A percentile compares a stretch with the other conserved stretches of the same genome.
These are phyloP conservation scores for Ailuropoda melanoleuca DNA, from an alignment of 2,113 vertebrate species.

Conservation along the genomic window DNA sequence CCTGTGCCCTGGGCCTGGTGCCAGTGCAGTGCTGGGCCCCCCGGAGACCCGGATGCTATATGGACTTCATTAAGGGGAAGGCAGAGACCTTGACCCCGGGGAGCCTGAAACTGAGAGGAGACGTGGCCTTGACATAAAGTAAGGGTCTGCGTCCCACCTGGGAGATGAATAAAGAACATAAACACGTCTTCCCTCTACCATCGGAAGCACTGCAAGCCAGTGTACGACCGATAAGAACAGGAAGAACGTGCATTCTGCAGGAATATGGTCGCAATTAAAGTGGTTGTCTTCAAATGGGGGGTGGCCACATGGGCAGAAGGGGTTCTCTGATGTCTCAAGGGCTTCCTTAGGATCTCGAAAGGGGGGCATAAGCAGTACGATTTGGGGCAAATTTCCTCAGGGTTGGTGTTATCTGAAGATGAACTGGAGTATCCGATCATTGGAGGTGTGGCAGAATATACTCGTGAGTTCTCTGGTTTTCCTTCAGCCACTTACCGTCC, in stretches of 20 bases:
- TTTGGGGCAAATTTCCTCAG: not conserved
- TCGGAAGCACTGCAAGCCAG: not conserved
- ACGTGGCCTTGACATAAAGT: not conserved
- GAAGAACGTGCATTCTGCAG: fast-evolving
- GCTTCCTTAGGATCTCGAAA: not conserved
- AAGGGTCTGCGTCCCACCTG: not conserved
- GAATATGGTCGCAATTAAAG: not conserved
- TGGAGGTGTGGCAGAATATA: fast-evolving
- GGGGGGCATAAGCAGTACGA: not conserved
- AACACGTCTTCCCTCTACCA: not conserved
- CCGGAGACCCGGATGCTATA: not conserved
- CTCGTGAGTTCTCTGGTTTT: fast-evolving
- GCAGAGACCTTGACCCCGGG: slow-evolving; percentile 1
- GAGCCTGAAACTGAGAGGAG: not conserved
- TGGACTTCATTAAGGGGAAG: slow-evolving; percentile 27
- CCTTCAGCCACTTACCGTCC: not conserved
- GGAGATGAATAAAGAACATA: not conserved
- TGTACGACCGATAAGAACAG: fast-evolving
- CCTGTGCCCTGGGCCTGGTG: not conserved
- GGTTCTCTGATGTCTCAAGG: not conserved
- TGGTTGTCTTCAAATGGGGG: not conserved
- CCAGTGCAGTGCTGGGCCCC: not conserved
- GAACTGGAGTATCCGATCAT: fast-evolving
- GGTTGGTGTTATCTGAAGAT: not conserved
- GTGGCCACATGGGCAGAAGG: not conserved